Evolutionary conservation across 2,113 vertebrate species (phyloP).

Genomic region (Mungos mungo): DNA sequence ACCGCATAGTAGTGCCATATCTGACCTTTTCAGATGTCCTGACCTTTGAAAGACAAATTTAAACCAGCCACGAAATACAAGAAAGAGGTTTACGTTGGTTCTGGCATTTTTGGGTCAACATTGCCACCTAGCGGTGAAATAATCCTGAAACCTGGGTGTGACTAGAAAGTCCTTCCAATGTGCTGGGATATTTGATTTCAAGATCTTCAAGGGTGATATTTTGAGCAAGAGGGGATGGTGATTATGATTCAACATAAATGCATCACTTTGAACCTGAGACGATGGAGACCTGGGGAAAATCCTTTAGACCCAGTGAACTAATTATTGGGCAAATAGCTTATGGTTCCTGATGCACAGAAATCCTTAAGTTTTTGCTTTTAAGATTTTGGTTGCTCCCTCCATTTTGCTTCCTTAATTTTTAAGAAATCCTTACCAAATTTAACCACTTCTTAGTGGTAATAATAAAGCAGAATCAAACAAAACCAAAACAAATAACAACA

Average conservation of each 20-base stretch:
- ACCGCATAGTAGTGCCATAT: background rate
- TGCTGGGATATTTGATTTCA: background rate
- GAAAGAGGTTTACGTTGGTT: fast-evolving
- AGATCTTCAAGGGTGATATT: background rate
- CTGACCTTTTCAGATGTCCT: background rate
- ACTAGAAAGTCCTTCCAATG: background rate
- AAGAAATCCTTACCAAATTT: background rate
- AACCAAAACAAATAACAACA: background rate
- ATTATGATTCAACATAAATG: background rate
- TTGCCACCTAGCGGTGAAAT: conserved; percentile 81
- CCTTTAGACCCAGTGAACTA: background rate
- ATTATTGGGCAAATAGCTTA: background rate
- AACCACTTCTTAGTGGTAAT: background rate
- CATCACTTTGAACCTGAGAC: background rate
- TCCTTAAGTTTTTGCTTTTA: background rate
- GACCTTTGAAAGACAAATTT: conserved; percentile 29
- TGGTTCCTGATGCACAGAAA: background rate
- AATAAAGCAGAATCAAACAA: background rate
- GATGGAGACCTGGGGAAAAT: background rate
- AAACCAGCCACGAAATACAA: background rate
- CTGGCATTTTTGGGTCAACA: background rate
- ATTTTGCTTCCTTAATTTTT: background rate
- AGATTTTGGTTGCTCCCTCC: background rate
- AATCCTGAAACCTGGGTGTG: fast-evolving
- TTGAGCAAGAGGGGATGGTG: background rate